phyloP scores from a whole-genome alignment of 2,888 invertebrate species.

The Tinea semifulvella region DNA sequence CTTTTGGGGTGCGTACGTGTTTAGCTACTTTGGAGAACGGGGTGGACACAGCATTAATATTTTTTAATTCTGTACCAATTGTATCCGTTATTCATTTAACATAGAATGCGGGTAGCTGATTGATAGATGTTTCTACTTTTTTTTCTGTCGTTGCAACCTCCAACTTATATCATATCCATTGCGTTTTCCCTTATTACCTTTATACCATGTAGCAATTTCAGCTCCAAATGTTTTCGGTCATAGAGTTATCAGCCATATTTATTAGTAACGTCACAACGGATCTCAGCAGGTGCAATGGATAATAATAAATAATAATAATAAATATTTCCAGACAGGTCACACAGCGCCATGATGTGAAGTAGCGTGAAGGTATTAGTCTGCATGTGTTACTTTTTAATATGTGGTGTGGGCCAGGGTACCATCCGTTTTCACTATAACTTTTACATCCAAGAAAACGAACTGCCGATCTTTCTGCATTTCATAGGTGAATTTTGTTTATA shows the following conservation, averaged over 20 bases:
- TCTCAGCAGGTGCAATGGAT: background rate
- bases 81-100: background rate
- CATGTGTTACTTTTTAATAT: background rate
- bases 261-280: background rate
- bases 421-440: background rate
- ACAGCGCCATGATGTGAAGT: background rate
- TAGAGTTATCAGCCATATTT: background rate
- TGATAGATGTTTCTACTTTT: background rate
- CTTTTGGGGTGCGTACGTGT: too few relatives aligned
- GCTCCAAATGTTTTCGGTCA: background rate
- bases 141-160: background rate
- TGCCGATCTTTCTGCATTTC: background rate
- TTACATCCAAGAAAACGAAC: background rate
- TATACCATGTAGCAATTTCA: background rate
- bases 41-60: background rate
- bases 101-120: background rate
- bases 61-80: background rate
- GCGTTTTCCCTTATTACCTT: background rate
- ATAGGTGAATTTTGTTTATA: background rate
- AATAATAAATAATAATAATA: too few relatives aligned
- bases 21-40: too few relatives aligned
- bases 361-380: background rate
- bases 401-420: background rate
- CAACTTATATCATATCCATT: background rate
- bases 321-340: too few relatives aligned